Base-by-base conservation (phyloP, 30 jellyfish, hydroid and myxozoan species). In the Aurelia sp. region DNA sequence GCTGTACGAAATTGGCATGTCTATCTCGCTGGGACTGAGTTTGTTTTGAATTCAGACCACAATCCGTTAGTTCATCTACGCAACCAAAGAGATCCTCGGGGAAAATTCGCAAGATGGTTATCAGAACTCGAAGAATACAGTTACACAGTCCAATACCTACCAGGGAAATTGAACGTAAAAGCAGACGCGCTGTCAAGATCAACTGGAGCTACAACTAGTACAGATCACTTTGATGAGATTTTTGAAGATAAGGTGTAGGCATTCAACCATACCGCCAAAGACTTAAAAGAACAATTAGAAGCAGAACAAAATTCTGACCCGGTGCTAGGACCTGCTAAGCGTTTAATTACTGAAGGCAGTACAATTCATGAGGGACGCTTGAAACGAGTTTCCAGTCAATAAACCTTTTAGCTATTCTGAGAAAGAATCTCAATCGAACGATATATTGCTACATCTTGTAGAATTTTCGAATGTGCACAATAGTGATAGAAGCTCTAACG, bases 1-100 rank as follows among this genome's bases (percentile, higher is more conserved):
- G 91, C 83, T 3, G 75, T 81, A n/a, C 58, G 91, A 63, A 47
- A 81, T 65, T 81, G 91, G 91, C 84, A 66, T 47, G 91, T 81
- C 60, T 81, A 81, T 50, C 80, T 81, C 35, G 74, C 83, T 44
- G 91, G 91, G 5, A 81, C 91, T 6, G 38, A 51, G 2, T 81
- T 81, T 21, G 41, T 64, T 7, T 64, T 81, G 72, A 63, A 65
- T 13, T 81, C 91, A 4, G 91, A 64, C 83, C 91, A 81, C 63
- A 81, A 81, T 78, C 91, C 83, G 38, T 81, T 81, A 65, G 63
- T 33, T 20, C 83, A 63, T 47, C 91, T 81, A 11, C 91, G 83
- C 69, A 53, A 51, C 44, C 83, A 68, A 65, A 63, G 24, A 52
- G 81, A 81, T 60, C 91, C 91, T 33, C 72, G 83, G 8, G 91